Evolutionary conservation across 2,113 vertebrate genomes (phyloP).

Genomic region (Cyprinus carpio): DNA sequence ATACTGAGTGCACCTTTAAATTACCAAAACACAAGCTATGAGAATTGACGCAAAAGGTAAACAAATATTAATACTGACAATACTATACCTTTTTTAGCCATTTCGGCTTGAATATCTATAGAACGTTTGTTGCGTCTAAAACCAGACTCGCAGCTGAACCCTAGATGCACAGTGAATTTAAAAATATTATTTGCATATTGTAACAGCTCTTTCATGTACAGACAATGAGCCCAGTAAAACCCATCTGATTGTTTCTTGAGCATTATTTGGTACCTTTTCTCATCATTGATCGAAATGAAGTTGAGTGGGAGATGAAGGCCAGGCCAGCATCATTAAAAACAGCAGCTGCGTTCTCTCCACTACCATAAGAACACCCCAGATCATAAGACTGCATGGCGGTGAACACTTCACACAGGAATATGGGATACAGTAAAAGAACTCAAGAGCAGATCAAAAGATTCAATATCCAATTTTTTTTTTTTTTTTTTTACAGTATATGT

Average conservation of each 20-base stretch:
- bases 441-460: background rate
- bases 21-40: background rate
- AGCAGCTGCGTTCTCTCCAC: slow-evolving; percentile 67
- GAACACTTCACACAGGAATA: slow-evolving; percentile 71
- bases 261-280: slow-evolving; percentile 51
- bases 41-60: background rate
- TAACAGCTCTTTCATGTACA: background rate
- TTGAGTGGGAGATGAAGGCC: slow-evolving; percentile 67
- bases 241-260: background rate
- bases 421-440: background rate
- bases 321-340: slow-evolving; percentile 77
- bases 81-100: slow-evolving; percentile 63
- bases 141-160: slow-evolving; percentile 58
- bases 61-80: background rate
- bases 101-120: slow-evolving; percentile 67
- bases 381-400: slow-evolving; percentile 79
- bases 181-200: background rate
- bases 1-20: background rate
- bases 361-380: slow-evolving; percentile 79
- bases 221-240: background rate
- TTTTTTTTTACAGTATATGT: too few relatives aligned
- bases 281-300: background rate
- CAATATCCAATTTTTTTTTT: background rate
- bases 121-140: slow-evolving; percentile 62
- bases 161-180: slow-evolving; percentile 50